Evolutionary conservation across 2,113 vertebrate species (phyloP), one percentile per base, ranked within the genome.

Genomic region (Hassar affinis): DNA sequence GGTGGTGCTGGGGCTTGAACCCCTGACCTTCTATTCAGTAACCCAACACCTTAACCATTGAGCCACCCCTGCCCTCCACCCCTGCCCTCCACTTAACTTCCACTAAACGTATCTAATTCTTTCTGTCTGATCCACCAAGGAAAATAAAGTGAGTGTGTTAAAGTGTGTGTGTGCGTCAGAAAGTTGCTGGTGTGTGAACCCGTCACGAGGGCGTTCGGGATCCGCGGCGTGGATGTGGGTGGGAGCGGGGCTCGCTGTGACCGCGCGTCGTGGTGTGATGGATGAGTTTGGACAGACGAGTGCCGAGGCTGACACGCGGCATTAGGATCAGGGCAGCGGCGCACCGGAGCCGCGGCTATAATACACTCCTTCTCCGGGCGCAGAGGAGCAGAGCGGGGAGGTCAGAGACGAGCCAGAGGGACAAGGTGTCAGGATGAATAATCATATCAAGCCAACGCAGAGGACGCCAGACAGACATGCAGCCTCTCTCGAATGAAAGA

Each of bases 251-350:
- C 81, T 69, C 78, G 27, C 69, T 61, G 68, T 42, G 85, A 62
- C n/a, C n/a, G 81, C 89, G 93, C 90, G 94, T 91, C 87, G 86
- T 82, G 69, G 86, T 1, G 77, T 95, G 95, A 96, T 94, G 89
- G 93, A 95, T 93, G 87, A 86, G 89, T 92, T 93, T 93, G 93
- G 94, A 96, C 95, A 95, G 93, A 90, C 86, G 89, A 91, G 92
- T 93, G 92, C 93, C 86, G 90, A 91, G 85, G 27, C 88, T 91
- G 94, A 92, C 94, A 93, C 2, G 87, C 85, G 93, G 93, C 87
- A 94, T 96, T 94, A 95, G 91, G 93, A 92, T 96, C 95, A 93
- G 91, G 90, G 91, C 92, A 91, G 90, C 51, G 57, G 86, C 91
- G 90, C 91, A 92, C 91, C 85, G 92, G 92, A 95, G 93, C 95